Evolutionary conservation across 2,888 invertebrate genomes (phyloP).

Genomic region (Tipula helvola): DNA sequence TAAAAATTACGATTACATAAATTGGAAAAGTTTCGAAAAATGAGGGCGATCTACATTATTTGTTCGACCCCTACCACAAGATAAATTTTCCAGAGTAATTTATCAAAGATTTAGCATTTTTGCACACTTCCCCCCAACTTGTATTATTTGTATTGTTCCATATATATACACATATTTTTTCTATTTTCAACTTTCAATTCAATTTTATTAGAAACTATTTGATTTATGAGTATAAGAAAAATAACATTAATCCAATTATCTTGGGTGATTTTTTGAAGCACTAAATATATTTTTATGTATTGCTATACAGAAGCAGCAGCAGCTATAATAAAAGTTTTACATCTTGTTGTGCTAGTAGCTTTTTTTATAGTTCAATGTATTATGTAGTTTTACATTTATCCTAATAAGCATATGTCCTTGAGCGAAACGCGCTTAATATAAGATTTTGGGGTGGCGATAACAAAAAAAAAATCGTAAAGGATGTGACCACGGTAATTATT

Average conservation of each 20-base stretch:
- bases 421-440: neutral
- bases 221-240: neutral
- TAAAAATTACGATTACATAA: neutral
- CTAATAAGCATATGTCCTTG: neutral
- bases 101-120: neutral
- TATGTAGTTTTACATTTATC: neutral
- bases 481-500: too few relatives aligned
- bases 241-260: neutral
- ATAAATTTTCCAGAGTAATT: neutral
- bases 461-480: too few relatives aligned
- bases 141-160: neutral
- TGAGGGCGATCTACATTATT: neutral
- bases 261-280: neutral
- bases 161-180: neutral
- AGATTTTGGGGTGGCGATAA: neutral
- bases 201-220: neutral
- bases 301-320: neutral
- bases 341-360: neutral
- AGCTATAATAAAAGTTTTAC: neutral
- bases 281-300: neutral
- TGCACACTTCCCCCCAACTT: neutral
- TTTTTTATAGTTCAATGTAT: neutral
- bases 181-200: neutral
- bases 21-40: neutral
- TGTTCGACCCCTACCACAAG: neutral